Base-by-base conservation (phyloP, 2,797 vertebrate species). In the Bradypus variegatus region DNA sequence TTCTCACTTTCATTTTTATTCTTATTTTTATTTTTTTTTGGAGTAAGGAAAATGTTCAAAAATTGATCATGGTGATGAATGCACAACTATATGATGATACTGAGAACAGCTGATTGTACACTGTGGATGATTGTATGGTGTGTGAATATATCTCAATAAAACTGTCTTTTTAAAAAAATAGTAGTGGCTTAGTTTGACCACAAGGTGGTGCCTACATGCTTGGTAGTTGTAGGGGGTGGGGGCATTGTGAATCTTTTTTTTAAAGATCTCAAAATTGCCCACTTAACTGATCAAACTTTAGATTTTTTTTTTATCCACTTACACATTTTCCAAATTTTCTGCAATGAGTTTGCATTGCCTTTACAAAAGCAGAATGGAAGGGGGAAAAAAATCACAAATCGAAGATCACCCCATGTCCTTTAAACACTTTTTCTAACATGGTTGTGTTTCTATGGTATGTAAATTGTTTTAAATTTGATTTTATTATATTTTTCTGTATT, bases 121-220 rank as follows among this genome's bases (percentile, higher is more conserved):
- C 41, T 45, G 41, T 45, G 41, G 41, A 45, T 45, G 41, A 45
- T 45, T 45, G 41, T 45, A 45, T 45, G 41, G 41, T 45, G 41
- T 45, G 41, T 45, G 41, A 45, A 45, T 45, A 45, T 45, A 45
- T 45, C 41, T 45, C 41, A 45, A 8, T 45, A 45, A 45, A 45
- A 45, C 41, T 45, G 41, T 45, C 6, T 45, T 45, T 45, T 45
- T 6, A 45, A 45, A 45, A 8, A 45, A 45, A 89, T 58, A 82
- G 79, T 65, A 91, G 72, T 95, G 92, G 14, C 88, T 94, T 33
- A 55, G 3, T 93, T 78, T 94, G 60, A 62, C 88, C 95, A 95
- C 92, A 50, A 84, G 90, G 83, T 31, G 1, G 83, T n/a, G 12
- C 64, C 21, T 89, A 67, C 0, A 8, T 38, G 53, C 90, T 86